Base-by-base conservation (phyloP, 2,797 vertebrate species). In the Clarias platycephalus region DNA sequence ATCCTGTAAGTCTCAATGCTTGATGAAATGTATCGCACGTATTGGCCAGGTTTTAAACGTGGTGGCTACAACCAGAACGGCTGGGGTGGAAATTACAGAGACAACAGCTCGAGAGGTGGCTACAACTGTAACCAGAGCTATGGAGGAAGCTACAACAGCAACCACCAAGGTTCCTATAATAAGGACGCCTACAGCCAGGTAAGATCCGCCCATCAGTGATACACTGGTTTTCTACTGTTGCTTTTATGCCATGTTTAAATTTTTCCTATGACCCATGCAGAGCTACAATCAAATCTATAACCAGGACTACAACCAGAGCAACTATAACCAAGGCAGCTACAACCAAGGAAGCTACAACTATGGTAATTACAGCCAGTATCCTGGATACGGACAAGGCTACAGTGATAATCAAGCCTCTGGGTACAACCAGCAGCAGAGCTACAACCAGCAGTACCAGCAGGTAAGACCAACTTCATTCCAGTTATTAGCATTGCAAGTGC, bases 381-480 rank as follows among this genome's bases (percentile, higher is more conserved):
- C 94, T 22, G 94, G 93, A 44, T 96, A 96, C 90, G 94, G 81
- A 68, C 91, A 92, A 84, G 75, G 87, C 85, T 93, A 92, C 84
- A 91, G 92, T 40, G 76, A 78, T 62, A 40, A 78, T 91, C 94
- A 95, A 91, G 87, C 94, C 7, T 92, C 95, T 13, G 75, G 88
- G 96, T 97, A 91, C 96, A 97, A 77, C 0, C 92, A 94, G 0
- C 92, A 93, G 74, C 94, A 94, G 88, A 93, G 90, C 84, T 96
- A 96, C 88, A 95, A 93, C 91, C 96, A 97, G 92, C 96, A 97
- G 90, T 97, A 98, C 91, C 97, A 97, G 90, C 96, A 97, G 95
- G 97, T 97, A 88, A 94, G 96, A 62, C 76, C 76, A 1, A 40
- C 13, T 16, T 72, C 40, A 49, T 49, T 40, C 26, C 70, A 0